A percentile compares a stretch with the other conserved stretches of the same genome.
phyloP scores from a whole-genome alignment of 2,888 invertebrate species.

The Campopleginae sp. region DNA sequence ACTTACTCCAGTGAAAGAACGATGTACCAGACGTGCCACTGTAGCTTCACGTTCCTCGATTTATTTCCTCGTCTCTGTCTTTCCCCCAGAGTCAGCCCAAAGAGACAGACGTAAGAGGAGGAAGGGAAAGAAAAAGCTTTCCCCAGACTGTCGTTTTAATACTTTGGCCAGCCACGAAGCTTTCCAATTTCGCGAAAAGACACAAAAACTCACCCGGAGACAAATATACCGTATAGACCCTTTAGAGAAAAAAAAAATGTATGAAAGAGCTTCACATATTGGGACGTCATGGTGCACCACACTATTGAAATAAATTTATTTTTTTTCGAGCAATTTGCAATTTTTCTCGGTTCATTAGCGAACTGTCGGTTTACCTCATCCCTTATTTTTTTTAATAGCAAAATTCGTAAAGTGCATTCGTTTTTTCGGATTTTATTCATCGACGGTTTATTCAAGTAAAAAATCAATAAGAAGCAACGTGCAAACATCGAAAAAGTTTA shows the following conservation, averaged over 20 bases:
- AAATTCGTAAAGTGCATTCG: neutral
- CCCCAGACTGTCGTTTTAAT: slow-evolving; percentile 45
- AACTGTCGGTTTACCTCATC: neutral
- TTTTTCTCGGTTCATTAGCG: neutral
- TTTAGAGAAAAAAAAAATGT: neutral
- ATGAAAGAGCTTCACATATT: neutral
- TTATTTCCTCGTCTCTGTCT: slow-evolving; percentile 40
- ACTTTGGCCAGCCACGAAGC: slow-evolving; percentile 49
- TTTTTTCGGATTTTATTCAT: neutral
- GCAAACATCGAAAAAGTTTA: neutral
- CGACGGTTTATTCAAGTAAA: neutral
- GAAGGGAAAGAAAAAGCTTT: neutral
- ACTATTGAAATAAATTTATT: neutral
- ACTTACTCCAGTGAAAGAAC: slow-evolving; percentile 26
- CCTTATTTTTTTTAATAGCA: neutral
- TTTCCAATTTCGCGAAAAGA: slow-evolving; percentile 46
- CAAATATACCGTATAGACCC: neutral
- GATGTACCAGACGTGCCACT: slow-evolving; percentile 29
- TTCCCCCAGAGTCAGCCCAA: neutral
- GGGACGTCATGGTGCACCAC: slow-evolving; percentile 3
- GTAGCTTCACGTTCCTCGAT: slow-evolving; percentile 35
- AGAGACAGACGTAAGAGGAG: slow-evolving; percentile 4
- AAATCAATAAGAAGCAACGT: neutral
- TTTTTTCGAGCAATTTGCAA: neutral
- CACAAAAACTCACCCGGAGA: slow-evolving; percentile 23